Conservation (phyloP, 2,113 vertebrate genomes). For the Mobula birostris region DNA sequence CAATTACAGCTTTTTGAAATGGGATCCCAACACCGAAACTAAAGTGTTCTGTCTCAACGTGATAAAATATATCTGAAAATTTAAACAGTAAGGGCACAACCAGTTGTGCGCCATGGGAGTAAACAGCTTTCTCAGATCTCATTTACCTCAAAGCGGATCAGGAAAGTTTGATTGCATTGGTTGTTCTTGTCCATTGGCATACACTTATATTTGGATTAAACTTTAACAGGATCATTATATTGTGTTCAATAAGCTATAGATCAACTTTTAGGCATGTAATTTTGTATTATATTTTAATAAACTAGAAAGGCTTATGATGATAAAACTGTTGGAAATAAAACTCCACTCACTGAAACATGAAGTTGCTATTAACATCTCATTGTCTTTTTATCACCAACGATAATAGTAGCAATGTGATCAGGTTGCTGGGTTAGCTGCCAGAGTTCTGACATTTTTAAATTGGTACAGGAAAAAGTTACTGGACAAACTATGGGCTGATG, state of each 20-base stretch:
- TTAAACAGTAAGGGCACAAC: slow-evolving; percentile 19
- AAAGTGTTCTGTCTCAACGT: slow-evolving; percentile 20
- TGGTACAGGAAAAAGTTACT: no score
- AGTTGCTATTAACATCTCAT: background rate
- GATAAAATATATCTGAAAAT: slow-evolving; percentile 34
- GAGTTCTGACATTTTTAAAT: no score
- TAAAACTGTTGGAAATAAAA: background rate
- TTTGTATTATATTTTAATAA: background rate
- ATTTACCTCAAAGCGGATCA: background rate
- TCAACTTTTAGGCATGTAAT: background rate
- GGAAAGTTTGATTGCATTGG: background rate
- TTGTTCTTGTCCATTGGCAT: background rate
- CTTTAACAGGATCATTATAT: background rate
- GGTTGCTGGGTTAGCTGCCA: no score
- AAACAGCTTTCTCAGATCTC: background rate
- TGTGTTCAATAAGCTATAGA: background rate
- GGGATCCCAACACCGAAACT: slow-evolving; percentile 8
- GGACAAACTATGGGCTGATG: no score
- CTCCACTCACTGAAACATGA: background rate
- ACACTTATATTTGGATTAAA: background rate
- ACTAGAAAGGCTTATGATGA: background rate
- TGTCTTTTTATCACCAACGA: no score
- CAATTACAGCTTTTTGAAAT: slow-evolving; percentile 32
- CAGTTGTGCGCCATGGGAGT: background rate
- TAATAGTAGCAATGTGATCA: no score